These are phyloP conservation scores for Drosophila ezoana DNA, from an alignment of 2,888 invertebrate species.

Conservation along the genomic window DNA sequence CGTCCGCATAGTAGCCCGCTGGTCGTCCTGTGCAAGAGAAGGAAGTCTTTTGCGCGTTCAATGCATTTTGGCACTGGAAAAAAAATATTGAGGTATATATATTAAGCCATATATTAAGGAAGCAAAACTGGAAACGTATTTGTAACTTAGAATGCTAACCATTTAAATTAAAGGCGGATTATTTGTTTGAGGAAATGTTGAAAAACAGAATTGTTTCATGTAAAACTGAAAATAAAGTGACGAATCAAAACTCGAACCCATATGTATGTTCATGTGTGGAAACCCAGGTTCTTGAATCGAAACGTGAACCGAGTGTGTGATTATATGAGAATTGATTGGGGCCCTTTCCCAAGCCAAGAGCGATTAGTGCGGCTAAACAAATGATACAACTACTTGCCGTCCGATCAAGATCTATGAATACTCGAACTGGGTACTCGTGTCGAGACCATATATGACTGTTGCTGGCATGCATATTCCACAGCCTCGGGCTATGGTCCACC, in stretches of 20 bases:
- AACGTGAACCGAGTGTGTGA: too few species aligned
- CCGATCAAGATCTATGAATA: constrained; percentile 66
- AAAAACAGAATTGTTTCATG: too few species aligned
- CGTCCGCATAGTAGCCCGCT: constrained; percentile 91
- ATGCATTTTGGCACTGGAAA: constrained; percentile 47
- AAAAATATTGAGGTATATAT: background rate
- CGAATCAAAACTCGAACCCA: too few species aligned
- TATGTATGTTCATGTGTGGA: too few species aligned
- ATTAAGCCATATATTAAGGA: background rate
- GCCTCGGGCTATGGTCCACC: constrained; percentile 45
- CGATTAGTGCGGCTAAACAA: constrained; percentile 48
- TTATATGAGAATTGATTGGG: constrained; percentile 4
- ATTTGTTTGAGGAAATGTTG: too few species aligned
- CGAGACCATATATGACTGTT: constrained; percentile 24
- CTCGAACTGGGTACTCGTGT: constrained; percentile 32
- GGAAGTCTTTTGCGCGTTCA: constrained; percentile 84
- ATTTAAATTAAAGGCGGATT: too few species aligned
- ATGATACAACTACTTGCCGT: constrained; percentile 34
- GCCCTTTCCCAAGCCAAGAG: constrained; percentile 44
- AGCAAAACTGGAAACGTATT: too few species aligned
- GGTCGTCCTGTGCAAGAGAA: constrained; percentile 89
- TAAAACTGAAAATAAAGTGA: too few species aligned
- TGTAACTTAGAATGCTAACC: too few species aligned
- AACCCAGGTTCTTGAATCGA: too few species aligned
- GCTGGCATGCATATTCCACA: constrained; percentile 17